phyloP scores from a whole-genome alignment of 2,888 invertebrate species.

The Chrysodeixis includens region DNA sequence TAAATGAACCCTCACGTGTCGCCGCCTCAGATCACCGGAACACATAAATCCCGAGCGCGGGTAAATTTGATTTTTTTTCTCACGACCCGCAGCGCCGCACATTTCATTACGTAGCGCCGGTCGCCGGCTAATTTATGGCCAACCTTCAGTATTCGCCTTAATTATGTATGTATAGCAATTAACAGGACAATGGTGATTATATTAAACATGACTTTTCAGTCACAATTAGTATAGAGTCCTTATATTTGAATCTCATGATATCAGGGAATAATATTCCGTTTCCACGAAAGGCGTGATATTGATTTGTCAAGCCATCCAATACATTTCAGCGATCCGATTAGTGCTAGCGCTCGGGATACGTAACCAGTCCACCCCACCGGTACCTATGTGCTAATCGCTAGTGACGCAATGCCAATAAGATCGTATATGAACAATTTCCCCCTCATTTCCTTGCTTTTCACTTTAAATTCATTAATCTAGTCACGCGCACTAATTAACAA shows the following conservation, averaged over 20 bases:
- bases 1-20: constrained; percentile 32
- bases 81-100: constrained; percentile 52
- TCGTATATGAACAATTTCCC: background rate
- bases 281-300: too few relatives aligned
- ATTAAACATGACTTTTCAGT: too few relatives aligned
- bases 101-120: constrained; percentile 55
- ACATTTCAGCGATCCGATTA: too few relatives aligned
- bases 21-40: constrained; percentile 53
- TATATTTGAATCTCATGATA: too few relatives aligned
- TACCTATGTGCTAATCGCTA: background rate
- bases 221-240: too few relatives aligned
- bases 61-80: constrained; percentile 63
- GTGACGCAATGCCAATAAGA: background rate
- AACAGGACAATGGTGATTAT: constrained; percentile 16
- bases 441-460: constrained; percentile 25
- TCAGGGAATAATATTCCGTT: too few relatives aligned
- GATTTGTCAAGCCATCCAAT: too few relatives aligned
- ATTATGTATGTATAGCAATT: constrained; percentile 50
- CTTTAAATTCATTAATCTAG: constrained; percentile 50
- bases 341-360: too few relatives aligned
- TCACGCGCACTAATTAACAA: constrained; percentile 55
- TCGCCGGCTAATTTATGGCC: constrained; percentile 50
- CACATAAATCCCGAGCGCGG: constrained; percentile 51
- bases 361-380: too few relatives aligned
- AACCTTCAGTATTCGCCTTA: constrained; percentile 27